Base-by-base conservation (phyloP, 2,888 invertebrate species). In the Lacanobia oleracea region DNA sequence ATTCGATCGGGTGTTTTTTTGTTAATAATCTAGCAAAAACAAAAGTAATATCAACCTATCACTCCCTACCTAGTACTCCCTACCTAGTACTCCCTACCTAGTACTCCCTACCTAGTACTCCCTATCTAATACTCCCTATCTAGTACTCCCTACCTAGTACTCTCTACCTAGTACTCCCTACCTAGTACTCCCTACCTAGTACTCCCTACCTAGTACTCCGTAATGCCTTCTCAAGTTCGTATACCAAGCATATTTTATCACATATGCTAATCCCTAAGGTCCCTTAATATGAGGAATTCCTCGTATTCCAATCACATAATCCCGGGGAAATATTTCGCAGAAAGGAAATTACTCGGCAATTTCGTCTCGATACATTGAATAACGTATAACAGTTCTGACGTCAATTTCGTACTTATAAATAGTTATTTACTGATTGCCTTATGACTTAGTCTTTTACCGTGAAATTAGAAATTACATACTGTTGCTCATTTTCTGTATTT, bases 261-360 rank as follows among this genome's bases (percentile, higher is more conserved):
- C 21, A 23, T 18, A 56, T 50, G 14, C 12, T 18, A 9, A 54
- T 48, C 14, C 12, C n/a, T n/a, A 18, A 56, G 50, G 2, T 54
- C 48, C 45, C 56, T 37, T 6, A 64, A 70, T 72, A 77, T 65
- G 33, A 63, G 53, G n/a, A 69, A 70, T 81, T 65, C 74, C 33
- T 59, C 72, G 72, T 74, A 77, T 71, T 72, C 75, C 71, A 79
- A 82, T 77, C 63, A 77, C 67, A 60, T 61, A 62, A 68, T 67
- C 54, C 56, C 37, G 63, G 23, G 40, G 33, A 72, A 73, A 63
- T 81, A 69, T 81, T 81, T 66, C 62, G 16, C 37, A 27, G n/a
- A 74, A 68, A 79, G 76, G 76, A 73, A 79, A 84, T 83, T 72
- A 75, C 67, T 81, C 45, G 51, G 64, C 68, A 61, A 81, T 80